A percentile compares a stretch with the other conserved stretches of the same genome.
Conservation (phyloP, 37 sponge, comb jelly and placozoan genomes). For the Mnemiopsis leidyi region DNA sequence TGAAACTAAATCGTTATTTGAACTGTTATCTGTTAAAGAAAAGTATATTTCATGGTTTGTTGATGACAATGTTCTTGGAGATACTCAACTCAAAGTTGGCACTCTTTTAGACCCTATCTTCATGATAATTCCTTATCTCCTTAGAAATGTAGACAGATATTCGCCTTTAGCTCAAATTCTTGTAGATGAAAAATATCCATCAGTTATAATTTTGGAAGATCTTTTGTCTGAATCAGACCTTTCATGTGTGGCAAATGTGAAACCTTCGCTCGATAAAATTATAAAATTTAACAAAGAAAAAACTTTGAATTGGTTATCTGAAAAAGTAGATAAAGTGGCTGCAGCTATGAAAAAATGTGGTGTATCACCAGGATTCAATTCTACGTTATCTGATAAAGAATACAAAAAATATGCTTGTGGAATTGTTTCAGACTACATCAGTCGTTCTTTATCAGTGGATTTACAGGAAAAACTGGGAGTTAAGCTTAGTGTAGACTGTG, state of each 20-base stretch:
- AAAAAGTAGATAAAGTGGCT: not conserved
- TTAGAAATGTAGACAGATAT: not conserved
- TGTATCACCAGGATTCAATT: slow-evolving; percentile 12
- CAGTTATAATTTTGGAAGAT: not conserved
- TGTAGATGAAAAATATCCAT: slow-evolving; percentile 46
- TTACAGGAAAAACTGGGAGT: slow-evolving; percentile 28
- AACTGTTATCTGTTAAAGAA: slow-evolving; percentile 4
- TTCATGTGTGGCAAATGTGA: not conserved
- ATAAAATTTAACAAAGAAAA: not conserved
- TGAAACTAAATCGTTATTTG: not conserved
- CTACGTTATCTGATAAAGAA: not conserved
- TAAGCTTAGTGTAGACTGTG: not conserved
- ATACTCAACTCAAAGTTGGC: not conserved
- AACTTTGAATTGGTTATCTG: slow-evolving; percentile 1
- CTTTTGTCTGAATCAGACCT: not conserved
- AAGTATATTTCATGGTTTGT: slow-evolving; percentile 60
- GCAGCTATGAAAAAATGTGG: not conserved
- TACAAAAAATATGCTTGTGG: slow-evolving; percentile 28
- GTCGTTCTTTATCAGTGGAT: not conserved
- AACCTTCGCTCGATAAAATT: not conserved
- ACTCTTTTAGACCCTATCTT: not conserved
- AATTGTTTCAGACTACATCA: slow-evolving; percentile 38
- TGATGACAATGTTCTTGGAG: slow-evolving; percentile 33
- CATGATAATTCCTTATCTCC: slow-evolving; percentile 23
- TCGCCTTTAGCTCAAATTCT: slow-evolving; percentile 32